Evolutionary conservation across 2,888 invertebrate species (phyloP).

Genomic region (Lobophora halterata): DNA sequence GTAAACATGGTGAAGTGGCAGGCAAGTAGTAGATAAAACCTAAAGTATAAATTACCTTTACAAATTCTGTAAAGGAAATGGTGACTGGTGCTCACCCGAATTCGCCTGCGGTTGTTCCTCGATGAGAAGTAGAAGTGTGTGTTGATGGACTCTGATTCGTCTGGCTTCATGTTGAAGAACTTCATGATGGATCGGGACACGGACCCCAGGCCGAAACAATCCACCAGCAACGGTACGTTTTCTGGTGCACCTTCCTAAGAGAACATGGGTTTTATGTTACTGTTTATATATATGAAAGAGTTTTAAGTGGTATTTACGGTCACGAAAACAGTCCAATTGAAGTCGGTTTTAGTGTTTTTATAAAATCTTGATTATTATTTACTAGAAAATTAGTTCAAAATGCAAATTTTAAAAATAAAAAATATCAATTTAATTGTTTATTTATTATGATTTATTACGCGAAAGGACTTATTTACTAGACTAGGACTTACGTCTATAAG

Average conservation of each 20-base stretch:
- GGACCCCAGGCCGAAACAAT: constrained; percentile 77
- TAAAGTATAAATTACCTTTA: background rate
- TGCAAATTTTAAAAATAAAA: no score
- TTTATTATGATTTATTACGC: background rate
- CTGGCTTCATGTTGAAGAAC: constrained; percentile 68
- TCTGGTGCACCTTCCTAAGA: constrained; percentile 6
- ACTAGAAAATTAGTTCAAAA: no score
- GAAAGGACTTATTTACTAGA: background rate
- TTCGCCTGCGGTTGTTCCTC: constrained; percentile 54
- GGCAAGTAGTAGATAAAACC: no score
- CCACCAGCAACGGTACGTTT: constrained; percentile 48
- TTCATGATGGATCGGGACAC: constrained; percentile 54
- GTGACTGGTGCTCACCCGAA: constrained; percentile 51
- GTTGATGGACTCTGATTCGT: constrained; percentile 60
- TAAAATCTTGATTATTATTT: no score
- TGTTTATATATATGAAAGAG: background rate
- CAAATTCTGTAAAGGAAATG: background rate
- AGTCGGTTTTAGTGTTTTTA: no score
- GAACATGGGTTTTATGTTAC: background rate
- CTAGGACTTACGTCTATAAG: constrained; percentile 30
- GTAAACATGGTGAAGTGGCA: no score
- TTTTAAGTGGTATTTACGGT: no score
- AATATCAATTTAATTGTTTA: no score
- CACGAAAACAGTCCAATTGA: no score
- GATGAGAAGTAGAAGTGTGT: constrained; percentile 76